Conservation (phyloP, 1,140 invertebrate genomes). For the Pachypsylla venusta region DNA sequence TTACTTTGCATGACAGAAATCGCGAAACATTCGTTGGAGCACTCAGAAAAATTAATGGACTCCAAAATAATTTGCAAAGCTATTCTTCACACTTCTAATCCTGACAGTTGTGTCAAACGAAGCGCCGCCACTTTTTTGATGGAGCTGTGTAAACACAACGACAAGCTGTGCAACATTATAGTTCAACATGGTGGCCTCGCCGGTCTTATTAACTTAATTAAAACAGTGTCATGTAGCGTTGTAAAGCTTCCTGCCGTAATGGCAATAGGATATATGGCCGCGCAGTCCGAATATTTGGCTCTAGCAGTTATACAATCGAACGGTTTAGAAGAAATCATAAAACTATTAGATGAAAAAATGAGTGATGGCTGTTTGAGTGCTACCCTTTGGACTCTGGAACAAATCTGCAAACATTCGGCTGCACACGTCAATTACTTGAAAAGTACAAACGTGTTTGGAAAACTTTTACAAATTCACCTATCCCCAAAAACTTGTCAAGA, state of each 20-base stretch:
- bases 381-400: not conserved
- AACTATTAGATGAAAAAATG: not conserved
- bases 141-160: not conserved
- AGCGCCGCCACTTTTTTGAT: not conserved
- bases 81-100: not conserved
- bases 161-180: not conserved
- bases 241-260: not conserved
- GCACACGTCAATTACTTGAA: not conserved
- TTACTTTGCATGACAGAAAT: not conserved
- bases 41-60: not conserved
- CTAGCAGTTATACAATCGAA: not conserved
- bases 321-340: not conserved
- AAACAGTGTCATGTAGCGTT: not conserved
- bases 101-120: not conserved
- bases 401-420: not conserved
- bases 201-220: not conserved
- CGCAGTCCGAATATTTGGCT: not conserved
- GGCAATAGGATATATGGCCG: not conserved
- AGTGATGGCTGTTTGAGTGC: not conserved
- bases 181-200: slow-evolving; percentile 1
- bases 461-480: not conserved
- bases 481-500: not conserved
- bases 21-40: not conserved
- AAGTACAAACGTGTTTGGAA: not conserved
- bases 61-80: not conserved